Evolutionary conservation across 2,113 vertebrate genomes (phyloP).

Genomic region (Otis tarda): DNA sequence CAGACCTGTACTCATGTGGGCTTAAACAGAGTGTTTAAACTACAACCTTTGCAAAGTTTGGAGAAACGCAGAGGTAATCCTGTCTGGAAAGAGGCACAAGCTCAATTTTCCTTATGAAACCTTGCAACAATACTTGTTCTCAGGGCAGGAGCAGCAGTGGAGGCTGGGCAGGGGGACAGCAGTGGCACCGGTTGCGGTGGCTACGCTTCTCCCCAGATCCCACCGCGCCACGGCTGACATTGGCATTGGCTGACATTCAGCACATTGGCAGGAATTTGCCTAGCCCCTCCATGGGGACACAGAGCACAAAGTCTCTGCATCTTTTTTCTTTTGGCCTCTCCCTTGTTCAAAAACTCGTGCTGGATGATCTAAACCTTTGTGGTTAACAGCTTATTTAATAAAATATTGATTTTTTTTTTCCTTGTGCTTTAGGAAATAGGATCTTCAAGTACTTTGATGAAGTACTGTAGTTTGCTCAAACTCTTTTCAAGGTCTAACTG

Average conservation of each 20-base stretch:
- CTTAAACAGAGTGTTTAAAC: neutral
- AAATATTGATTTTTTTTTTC: neutral
- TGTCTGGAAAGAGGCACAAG: neutral
- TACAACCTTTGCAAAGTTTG: neutral
- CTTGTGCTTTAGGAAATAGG: neutral
- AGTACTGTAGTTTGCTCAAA: neutral
- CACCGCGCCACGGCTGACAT: accelerated
- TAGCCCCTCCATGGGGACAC: accelerated
- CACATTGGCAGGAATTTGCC: neutral
- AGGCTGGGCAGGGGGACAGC: neutral
- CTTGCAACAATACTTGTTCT: neutral
- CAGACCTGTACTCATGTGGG: neutral
- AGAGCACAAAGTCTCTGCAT: neutral
- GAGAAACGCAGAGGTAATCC: neutral
- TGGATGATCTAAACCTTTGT: constrained; percentile 27
- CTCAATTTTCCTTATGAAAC: neutral
- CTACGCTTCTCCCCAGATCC: accelerated
- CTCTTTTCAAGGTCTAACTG: neutral
- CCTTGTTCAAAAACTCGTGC: neutral
- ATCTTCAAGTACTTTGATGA: constrained; percentile 13
- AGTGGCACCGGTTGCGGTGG: neutral
- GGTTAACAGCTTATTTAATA: constrained; percentile 44
- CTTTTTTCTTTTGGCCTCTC: neutral
- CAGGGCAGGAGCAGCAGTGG: neutral
- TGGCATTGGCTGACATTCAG: accelerated